These are phyloP conservation scores for Dryobota labecula DNA, from an alignment of 2,888 invertebrate genomes.

Conservation along the genomic window DNA sequence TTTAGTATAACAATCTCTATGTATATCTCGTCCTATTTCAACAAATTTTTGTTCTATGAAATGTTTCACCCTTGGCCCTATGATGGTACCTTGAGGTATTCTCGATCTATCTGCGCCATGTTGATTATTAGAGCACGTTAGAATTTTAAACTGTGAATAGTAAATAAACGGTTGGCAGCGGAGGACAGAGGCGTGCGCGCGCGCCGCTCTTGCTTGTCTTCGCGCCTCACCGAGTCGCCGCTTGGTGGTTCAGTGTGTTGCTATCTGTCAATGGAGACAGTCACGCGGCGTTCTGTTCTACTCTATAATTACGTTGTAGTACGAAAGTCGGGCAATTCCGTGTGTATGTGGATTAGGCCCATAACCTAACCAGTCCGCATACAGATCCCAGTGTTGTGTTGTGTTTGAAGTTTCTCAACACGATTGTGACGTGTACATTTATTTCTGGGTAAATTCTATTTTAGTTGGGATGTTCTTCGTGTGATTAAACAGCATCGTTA, in stretches of 20 bases:
- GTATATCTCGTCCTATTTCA: background rate
- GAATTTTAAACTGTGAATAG: slow-evolving; percentile 87
- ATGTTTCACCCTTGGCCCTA: slow-evolving; percentile 58
- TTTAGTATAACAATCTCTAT: background rate
- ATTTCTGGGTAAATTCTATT: slow-evolving; percentile 86
- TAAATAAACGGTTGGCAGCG: slow-evolving; percentile 87
- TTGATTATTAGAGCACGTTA: slow-evolving; percentile 87
- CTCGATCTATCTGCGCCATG: slow-evolving; percentile 77
- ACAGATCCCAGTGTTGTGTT: slow-evolving; percentile 70
- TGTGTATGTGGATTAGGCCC: slow-evolving; percentile 70
- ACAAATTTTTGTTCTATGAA: background rate
- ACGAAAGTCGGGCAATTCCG: slow-evolving; percentile 71
- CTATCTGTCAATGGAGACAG: slow-evolving; percentile 85
- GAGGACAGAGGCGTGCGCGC: slow-evolving; percentile 82
- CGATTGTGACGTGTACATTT: slow-evolving; percentile 78
- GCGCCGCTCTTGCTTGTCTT: slow-evolving; percentile 75
- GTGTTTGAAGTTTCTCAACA: slow-evolving; percentile 72
- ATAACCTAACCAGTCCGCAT: slow-evolving; percentile 47
- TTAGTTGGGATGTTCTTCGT: slow-evolving; percentile 80
- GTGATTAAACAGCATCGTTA: slow-evolving; percentile 82
- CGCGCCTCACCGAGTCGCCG: slow-evolving; percentile 65
- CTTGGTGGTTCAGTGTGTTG: slow-evolving; percentile 78
- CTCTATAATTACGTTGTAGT: slow-evolving; percentile 69
- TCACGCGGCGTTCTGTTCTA: slow-evolving; percentile 78
- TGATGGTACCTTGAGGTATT: slow-evolving; percentile 70